Evolutionary conservation across 2,797 vertebrate genomes (phyloP).

Genomic region (Arctocebus calabarensis): DNA sequence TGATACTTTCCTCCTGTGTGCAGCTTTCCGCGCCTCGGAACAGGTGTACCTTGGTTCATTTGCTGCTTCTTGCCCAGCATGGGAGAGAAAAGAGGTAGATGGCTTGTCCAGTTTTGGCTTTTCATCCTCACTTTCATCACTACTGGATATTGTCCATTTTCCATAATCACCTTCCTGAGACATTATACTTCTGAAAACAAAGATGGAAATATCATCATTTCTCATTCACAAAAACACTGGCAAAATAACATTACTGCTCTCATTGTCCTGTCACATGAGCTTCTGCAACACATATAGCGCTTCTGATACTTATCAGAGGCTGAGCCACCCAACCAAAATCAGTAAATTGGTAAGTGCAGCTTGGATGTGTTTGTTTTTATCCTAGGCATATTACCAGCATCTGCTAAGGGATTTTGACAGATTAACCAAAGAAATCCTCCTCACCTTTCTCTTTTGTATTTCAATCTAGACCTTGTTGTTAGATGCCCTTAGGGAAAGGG

Average conservation of each 20-base stretch:
- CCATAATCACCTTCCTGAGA: conserved; percentile 93
- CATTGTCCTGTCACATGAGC: not conserved
- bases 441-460: not conserved
- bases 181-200: conserved; percentile 87
- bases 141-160: conserved; percentile 96
- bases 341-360: not conserved
- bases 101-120: conserved; percentile 81
- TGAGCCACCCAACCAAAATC: not conserved
- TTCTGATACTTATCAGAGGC: not conserved
- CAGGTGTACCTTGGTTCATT: conserved; percentile 72
- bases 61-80: fast-evolving
- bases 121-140: conserved; percentile 92
- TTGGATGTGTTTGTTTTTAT: not conserved
- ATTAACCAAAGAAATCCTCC: not conserved
- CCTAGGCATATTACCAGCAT: not conserved
- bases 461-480: not conserved
- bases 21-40: conserved; percentile 87
- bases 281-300: not conserved
- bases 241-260: not conserved
- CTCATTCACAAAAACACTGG: not conserved
- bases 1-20: conserved; percentile 85
- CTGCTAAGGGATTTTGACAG: not conserved
- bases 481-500: not conserved
- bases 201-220: not conserved
- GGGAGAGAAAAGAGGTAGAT: conserved; percentile 63